Evolutionary conservation across 2,888 invertebrate genomes (phyloP).

Genomic region (Mesochorus sp.): DNA sequence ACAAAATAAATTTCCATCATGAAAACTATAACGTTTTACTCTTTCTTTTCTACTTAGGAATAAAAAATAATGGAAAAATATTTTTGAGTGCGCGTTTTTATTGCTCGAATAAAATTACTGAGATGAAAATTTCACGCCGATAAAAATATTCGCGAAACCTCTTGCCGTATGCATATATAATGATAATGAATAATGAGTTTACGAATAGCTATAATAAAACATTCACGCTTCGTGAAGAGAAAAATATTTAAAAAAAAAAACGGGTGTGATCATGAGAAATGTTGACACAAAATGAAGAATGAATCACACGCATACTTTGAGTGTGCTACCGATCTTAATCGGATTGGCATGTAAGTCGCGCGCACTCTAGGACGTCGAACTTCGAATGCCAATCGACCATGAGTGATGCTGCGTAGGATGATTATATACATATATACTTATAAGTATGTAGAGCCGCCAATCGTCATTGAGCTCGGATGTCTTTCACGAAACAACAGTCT

Average conservation of each 20-base stretch:
- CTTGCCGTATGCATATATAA: not conserved
- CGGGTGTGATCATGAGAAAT: conserved; percentile 21
- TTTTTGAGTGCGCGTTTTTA: not conserved
- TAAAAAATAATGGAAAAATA: no score
- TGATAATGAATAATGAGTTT: not conserved
- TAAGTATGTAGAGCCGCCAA: conserved; percentile 8
- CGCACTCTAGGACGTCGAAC: conserved; percentile 56
- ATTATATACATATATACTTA: not conserved
- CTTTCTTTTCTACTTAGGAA: no score
- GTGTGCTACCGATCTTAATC: conserved; percentile 42
- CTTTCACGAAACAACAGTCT: conserved; percentile 18
- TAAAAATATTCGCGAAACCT: not conserved
- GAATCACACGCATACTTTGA: conserved; percentile 40
- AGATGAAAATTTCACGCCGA: not conserved
- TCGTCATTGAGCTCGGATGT: conserved; percentile 46
- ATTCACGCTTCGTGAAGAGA: conserved; percentile 1
- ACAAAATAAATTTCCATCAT: no score
- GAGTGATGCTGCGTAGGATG: conserved; percentile 1
- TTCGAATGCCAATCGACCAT: conserved; percentile 51
- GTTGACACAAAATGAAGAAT: conserved; percentile 43
- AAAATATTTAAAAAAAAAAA: conserved; percentile 12
- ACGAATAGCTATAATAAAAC: conserved; percentile 12
- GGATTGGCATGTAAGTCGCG: conserved; percentile 56
- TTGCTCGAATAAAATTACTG: not conserved
- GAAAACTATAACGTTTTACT: no score